Conservation (phyloP, 2,888 invertebrate genomes). For the Pyrrhosoma nymphula region DNA sequence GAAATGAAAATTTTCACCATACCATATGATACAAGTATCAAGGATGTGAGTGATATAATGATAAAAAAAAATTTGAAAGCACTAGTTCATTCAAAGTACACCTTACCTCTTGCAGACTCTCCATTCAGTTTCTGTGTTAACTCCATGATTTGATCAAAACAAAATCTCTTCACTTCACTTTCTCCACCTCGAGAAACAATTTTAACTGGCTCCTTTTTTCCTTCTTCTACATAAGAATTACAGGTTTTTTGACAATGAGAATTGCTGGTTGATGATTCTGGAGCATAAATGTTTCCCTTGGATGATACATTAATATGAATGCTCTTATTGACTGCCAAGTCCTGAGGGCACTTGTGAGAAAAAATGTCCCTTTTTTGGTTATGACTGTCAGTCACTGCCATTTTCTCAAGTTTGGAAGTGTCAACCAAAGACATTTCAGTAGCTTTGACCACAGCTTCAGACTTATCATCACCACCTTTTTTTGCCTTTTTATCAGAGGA, state of each 20-base stretch:
- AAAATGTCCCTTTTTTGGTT: background rate
- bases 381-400: background rate
- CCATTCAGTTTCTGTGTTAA: constrained; percentile 1
- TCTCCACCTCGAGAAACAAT: background rate
- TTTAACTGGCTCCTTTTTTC: background rate
- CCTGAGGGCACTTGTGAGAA: background rate
- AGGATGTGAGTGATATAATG: background rate
- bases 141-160: background rate
- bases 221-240: background rate
- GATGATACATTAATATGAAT: background rate
- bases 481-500: background rate
- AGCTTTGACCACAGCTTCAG: background rate
- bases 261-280: background rate
- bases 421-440: background rate
- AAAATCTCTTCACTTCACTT: background rate
- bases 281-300: background rate
- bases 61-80: background rate
- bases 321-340: background rate
- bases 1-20: background rate
- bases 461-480: background rate
- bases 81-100: background rate
- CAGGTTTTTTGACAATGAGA: background rate
- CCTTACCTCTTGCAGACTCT: constrained; percentile 30
- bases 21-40: background rate
- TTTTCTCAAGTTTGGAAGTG: background rate